phyloP scores from a whole-genome alignment of 2,797 vertebrate species.

The Argya squamiceps region DNA sequence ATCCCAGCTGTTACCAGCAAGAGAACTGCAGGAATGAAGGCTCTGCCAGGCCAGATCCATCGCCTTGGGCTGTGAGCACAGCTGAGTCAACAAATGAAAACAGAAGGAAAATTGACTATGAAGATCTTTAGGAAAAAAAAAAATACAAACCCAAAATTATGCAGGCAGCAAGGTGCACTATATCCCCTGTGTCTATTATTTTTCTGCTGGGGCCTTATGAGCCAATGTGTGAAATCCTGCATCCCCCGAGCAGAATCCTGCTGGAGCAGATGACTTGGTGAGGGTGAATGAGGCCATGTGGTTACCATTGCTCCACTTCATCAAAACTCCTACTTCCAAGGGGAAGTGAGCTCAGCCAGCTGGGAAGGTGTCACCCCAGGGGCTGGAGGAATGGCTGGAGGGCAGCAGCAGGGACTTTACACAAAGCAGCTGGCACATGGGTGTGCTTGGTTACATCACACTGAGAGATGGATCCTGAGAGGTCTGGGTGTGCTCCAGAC shows the following conservation, averaged over 20 bases:
- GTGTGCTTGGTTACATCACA: neutral
- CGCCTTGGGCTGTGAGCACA: neutral
- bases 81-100: conserved; percentile 59
- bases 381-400: neutral
- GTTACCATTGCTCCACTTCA: conserved; percentile 34
- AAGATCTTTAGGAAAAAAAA: neutral
- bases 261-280: neutral
- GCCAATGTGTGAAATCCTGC: neutral
- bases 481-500: neutral
- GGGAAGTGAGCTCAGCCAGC: conserved; percentile 42
- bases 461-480: neutral
- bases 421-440: conserved; percentile 1
- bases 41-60: neutral
- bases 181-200: neutral
- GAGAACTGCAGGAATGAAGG: neutral
- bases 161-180: conserved; percentile 7
- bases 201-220: neutral
- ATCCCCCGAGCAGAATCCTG: neutral
- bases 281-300: neutral
- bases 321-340: neutral
- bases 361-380: neutral
- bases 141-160: neutral
- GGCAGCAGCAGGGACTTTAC: neutral
- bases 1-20: conserved; percentile 40
- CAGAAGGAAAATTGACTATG: neutral